Base-by-base conservation (phyloP, 2,113 vertebrate genomes). In the Chunga burmeisteri region DNA sequence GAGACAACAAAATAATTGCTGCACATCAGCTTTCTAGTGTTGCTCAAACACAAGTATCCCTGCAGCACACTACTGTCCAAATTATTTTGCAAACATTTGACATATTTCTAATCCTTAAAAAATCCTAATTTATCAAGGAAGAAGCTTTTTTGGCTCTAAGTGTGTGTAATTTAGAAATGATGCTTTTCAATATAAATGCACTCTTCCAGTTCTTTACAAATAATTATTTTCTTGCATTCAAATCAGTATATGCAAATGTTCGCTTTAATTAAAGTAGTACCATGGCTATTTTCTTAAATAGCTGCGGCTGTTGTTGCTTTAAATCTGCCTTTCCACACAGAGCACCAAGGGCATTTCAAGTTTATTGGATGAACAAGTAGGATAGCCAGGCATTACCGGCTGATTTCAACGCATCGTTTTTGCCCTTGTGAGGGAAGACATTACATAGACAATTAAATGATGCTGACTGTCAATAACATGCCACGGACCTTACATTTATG, bases 1-100 rank as follows among this genome's bases (percentile, higher is more conserved):
- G 84, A 97, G 72, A 95, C n/a, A 86, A 96, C 18, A 92, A 90
- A 92, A 95, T 84, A 92, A 92, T 95, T 77, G 72, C 68, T 95
- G 36, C 21, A 93, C 75, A 86, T 94, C n/a, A 94, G 63, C 61
- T 78, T 91, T 94, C 61, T 86, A 70, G 49, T 81, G 58, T 61
- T 91, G 61, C 89, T 95, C 63, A 94, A 95, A 95, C 34, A 70
- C 4, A 15, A 94, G 66, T 83, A 96, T 59, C 85, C 58, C 90
- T 91, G 52, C 75, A 96, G 36, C 72, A 79, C 26, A 53, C 8
- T 88, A 55, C 40, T 79, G 21, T 88, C 56, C 79, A 90, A 85
- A 94, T 88, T 91, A 80, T 74, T 96, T 91, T 96, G 55, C 29
- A 94, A 83, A 53, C 36, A 82, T 93, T 56, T 91, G 38, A 94